These are phyloP conservation scores for Callocephalon fimbriatum DNA, from an alignment of 2,113 vertebrate genomes.

Conservation along the genomic window DNA sequence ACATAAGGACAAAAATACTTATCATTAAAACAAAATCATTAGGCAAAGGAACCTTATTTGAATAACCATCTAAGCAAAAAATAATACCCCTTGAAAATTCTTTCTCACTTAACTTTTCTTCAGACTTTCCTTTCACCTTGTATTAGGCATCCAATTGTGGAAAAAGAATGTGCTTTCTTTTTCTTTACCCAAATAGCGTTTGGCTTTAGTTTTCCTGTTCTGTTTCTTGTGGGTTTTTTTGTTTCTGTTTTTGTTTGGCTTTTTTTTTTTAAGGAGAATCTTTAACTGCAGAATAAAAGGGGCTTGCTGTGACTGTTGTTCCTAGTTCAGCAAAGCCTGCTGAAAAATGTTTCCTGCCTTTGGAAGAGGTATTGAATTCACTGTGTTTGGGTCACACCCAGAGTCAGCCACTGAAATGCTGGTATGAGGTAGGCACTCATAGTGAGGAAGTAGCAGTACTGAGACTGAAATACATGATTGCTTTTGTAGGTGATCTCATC, in stretches of 20 bases:
- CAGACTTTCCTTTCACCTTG: neutral
- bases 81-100: neutral
- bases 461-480: neutral
- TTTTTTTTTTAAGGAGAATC: neutral
- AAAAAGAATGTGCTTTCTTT: neutral
- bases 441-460: neutral
- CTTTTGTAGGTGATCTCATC: neutral
- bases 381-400: neutral
- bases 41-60: neutral
- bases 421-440: too few species aligned
- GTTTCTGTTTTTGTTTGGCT: neutral
- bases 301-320: neutral
- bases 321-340: neutral
- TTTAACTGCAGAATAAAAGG: neutral
- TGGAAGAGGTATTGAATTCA: neutral
- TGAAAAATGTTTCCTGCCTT: neutral
- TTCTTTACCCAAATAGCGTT: neutral
- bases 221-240: neutral
- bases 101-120: neutral
- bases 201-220: neutral
- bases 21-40: neutral
- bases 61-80: neutral
- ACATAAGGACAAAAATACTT: neutral
- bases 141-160: neutral
- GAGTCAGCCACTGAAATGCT: neutral